Percentiles rank a stretch among this genome's conserved stretches.
Conservation (phyloP, 2,113 vertebrate genomes). For the Petrocephalus zakoni region DNA sequence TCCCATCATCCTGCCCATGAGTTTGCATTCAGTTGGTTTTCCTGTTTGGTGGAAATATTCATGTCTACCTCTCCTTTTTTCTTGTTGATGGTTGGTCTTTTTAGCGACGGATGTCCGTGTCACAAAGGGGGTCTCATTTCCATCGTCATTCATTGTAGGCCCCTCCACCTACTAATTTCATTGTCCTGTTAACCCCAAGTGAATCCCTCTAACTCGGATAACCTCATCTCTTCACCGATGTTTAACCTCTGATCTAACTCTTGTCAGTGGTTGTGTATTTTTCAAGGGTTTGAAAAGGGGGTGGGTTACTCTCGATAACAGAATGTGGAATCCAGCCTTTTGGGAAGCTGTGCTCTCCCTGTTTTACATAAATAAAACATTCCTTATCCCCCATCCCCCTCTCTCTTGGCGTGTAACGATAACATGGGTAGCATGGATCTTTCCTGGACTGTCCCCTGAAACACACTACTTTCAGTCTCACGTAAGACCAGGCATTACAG, state of each 20-base stretch:
- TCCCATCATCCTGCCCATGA: slow-evolving; percentile 60
- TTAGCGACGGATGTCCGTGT: slow-evolving; percentile 24
- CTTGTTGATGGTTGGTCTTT: slow-evolving; percentile 28
- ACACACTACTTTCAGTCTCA: neutral
- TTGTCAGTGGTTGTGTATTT: slow-evolving; percentile 42
- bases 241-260: slow-evolving; percentile 53
- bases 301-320: slow-evolving; percentile 27
- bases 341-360: slow-evolving; percentile 13
- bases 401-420: neutral
- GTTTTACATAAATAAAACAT: neutral
- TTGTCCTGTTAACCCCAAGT: slow-evolving; percentile 36
- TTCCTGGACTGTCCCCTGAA: neutral
- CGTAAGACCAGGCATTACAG: neutral
- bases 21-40: slow-evolving; percentile 57
- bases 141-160: slow-evolving; percentile 33
- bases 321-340: slow-evolving; percentile 30
- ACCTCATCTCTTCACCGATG: slow-evolving; percentile 36
- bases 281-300: slow-evolving; percentile 38
- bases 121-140: slow-evolving; percentile 51
- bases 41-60: slow-evolving; percentile 52
- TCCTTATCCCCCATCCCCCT: slow-evolving; percentile 42
- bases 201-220: slow-evolving; percentile 38
- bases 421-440: neutral
- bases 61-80: slow-evolving; percentile 40
- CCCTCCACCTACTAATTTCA: slow-evolving; percentile 47